Percentiles rank a stretch among this genome's conserved stretches.
phyloP scores from a whole-genome alignment of 1,140 invertebrate species.

The Leptoteleia sp. region DNA sequence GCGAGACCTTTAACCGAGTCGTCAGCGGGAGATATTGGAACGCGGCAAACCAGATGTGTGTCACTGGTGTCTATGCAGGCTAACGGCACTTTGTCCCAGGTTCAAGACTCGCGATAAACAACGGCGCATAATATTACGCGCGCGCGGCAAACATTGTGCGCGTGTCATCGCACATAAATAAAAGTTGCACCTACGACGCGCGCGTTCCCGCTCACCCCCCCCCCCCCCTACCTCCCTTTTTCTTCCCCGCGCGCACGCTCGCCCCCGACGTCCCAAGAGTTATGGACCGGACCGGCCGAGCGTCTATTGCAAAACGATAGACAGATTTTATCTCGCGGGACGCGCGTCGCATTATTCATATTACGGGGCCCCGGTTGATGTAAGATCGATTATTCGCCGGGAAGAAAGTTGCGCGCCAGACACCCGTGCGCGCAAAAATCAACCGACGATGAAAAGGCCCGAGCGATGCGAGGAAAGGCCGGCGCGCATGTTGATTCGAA shows the following conservation, averaged over 20 bases:
- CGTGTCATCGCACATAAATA: conserved; percentile 61
- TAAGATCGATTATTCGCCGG: conserved; percentile 48
- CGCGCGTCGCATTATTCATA: conserved; percentile 52
- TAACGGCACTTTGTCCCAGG: conserved; percentile 66
- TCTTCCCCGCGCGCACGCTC: no score
- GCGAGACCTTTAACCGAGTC: conserved; percentile 48
- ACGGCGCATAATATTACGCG: conserved; percentile 49
- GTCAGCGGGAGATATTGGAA: conserved; percentile 54
- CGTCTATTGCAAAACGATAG: conserved; percentile 22
- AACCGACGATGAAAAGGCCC: conserved; percentile 23
- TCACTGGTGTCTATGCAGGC: conserved; percentile 64
- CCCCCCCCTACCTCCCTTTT: no score
- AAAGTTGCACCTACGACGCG: conserved; percentile 48
- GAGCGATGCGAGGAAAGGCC: conserved; percentile 21
- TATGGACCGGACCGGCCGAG: conserved; percentile 20
- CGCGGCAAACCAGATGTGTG: conserved; percentile 56
- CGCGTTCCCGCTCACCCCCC: conserved; percentile 20
- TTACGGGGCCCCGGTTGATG: conserved; percentile 38
- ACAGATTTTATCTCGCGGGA: conserved; percentile 19
- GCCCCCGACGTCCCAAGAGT: conserved; percentile 28
- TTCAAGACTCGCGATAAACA: conserved; percentile 50
- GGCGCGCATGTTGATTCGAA: conserved; percentile 4
- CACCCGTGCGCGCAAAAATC: conserved; percentile 39
- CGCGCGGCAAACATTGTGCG: conserved; percentile 36
- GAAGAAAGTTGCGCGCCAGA: conserved; percentile 50